phyloP scores from a whole-genome alignment of 2,797 vertebrate genomes.

The Sitta carolinensis region DNA sequence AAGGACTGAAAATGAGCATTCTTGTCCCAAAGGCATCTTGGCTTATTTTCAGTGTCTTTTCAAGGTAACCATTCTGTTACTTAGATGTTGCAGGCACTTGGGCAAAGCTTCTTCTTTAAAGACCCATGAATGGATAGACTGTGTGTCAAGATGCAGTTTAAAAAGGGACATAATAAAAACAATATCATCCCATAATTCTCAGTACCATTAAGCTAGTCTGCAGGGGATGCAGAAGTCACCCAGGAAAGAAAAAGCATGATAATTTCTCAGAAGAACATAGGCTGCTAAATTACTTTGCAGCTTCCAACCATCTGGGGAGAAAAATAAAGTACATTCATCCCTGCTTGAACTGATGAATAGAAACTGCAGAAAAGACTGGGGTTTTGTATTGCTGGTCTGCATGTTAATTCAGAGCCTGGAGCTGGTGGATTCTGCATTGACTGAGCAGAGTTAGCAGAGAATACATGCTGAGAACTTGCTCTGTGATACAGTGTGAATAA shows the following conservation, averaged over 20 bases:
- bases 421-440: not conserved
- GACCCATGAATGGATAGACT: not conserved
- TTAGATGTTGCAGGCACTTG: not conserved
- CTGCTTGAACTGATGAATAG: conserved; percentile 54
- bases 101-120: conserved; percentile 29
- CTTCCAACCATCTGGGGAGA: conserved; percentile 50
- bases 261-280: conserved; percentile 52
- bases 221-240: conserved; percentile 31
- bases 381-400: conserved; percentile 24
- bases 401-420: conserved; percentile 33
- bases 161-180: conserved; percentile 40
- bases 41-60: not conserved
- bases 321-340: conserved; percentile 37
- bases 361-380: not conserved
- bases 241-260: conserved; percentile 31
- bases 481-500: not conserved
- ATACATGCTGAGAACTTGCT: not conserved
- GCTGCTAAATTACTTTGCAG: conserved; percentile 53
- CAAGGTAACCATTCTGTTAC: not conserved
- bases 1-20: not conserved
- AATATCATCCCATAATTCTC: conserved; percentile 16
- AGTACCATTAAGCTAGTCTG: conserved; percentile 20
- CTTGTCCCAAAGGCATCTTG: not conserved
- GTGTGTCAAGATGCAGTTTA: conserved; percentile 40
- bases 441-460: not conserved